phyloP scores from a whole-genome alignment of 2,113 vertebrate species.

The Colistium nudipinnis region DNA sequence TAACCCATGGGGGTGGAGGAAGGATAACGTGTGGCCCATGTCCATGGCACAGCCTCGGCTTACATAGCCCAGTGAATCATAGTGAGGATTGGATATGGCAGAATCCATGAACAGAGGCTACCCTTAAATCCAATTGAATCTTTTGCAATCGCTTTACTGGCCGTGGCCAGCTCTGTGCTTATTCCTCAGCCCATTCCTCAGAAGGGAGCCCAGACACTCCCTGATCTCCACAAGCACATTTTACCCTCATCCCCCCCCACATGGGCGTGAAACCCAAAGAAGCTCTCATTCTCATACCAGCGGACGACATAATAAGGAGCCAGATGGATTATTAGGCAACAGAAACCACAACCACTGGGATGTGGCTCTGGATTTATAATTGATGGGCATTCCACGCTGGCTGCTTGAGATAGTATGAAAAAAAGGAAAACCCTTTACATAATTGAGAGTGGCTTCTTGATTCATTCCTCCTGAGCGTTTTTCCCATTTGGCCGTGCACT shows the following conservation, averaged over 20 bases:
- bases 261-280: constrained; percentile 24
- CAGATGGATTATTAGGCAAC: constrained; percentile 41
- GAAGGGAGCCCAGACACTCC: constrained; percentile 40
- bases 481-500: constrained; percentile 40
- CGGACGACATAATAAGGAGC: constrained; percentile 35
- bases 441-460: constrained; percentile 57
- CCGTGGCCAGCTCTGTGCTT: constrained; percentile 50
- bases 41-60: constrained; percentile 16
- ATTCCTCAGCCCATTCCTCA: constrained; percentile 42
- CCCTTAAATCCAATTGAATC: constrained; percentile 66
- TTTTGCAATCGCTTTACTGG: constrained; percentile 61
- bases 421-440: constrained; percentile 47
- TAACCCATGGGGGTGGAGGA: neutral
- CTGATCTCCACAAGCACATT: constrained; percentile 18
- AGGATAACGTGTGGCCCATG: neutral
- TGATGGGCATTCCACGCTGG: constrained; percentile 57
- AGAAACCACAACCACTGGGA: constrained; percentile 48
- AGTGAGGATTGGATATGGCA: constrained; percentile 51
- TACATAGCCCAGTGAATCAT: constrained; percentile 39
- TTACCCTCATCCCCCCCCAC: constrained; percentile 28
- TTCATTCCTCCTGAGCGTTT: constrained; percentile 48
- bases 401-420: constrained; percentile 56
- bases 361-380: constrained; percentile 50
- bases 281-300: constrained; percentile 20
- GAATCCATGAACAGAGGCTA: constrained; percentile 54